phyloP scores from a whole-genome alignment of 2,888 invertebrate genomes.

The Lomographa bimaculata region DNA sequence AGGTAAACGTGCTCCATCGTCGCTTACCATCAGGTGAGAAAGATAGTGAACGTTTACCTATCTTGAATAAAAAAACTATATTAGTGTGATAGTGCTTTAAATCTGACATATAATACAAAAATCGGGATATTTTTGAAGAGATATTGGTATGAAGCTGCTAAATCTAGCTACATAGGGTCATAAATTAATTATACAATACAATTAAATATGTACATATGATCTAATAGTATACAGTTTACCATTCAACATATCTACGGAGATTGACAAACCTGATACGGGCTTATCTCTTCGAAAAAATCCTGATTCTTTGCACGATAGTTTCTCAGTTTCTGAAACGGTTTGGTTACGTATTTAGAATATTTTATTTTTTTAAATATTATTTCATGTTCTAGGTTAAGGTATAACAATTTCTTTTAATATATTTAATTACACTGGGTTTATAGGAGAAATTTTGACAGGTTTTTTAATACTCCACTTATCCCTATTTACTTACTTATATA shows the following conservation, averaged over 20 bases:
- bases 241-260: conserved; percentile 27
- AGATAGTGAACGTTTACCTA: too few relatives aligned
- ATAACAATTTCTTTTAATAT: too few relatives aligned
- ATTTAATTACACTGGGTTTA: too few relatives aligned
- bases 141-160: conserved; percentile 36
- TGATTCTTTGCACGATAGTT: conserved; percentile 62
- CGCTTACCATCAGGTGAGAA: too few relatives aligned
- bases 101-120: conserved; percentile 7
- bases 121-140: conserved; percentile 68
- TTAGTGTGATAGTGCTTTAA: too few relatives aligned
- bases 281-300: conserved; percentile 73
- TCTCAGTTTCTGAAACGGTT: conserved; percentile 70
- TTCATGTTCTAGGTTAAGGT: too few relatives aligned
- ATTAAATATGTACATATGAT: background rate
- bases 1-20: too few relatives aligned
- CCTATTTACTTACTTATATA: too few relatives aligned
- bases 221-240: conserved; percentile 9
- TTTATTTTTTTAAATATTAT: conserved; percentile 6
- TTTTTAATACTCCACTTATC: too few relatives aligned
- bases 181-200: background rate
- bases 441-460: too few relatives aligned
- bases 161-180: too few relatives aligned
- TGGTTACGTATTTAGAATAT: conserved; percentile 30
- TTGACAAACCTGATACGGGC: conserved; percentile 65
- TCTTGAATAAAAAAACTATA: too few relatives aligned